Conservation (phyloP, 2,797 vertebrate species). For the Tiaroga cobitis region DNA sequence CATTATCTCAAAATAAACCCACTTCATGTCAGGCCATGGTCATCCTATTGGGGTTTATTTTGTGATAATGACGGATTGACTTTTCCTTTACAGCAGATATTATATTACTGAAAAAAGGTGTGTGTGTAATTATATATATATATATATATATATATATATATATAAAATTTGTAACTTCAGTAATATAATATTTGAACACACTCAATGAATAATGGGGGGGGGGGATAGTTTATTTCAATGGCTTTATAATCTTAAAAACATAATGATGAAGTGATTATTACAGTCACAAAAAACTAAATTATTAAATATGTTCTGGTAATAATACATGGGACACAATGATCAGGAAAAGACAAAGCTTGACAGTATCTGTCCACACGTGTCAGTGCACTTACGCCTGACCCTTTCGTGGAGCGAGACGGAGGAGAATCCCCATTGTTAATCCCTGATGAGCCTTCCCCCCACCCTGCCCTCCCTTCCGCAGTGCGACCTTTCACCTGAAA, state of each 20-base stretch:
- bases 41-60: neutral
- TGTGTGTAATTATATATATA: neutral
- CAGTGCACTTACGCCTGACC: conserved; percentile 53
- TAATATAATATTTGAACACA: neutral
- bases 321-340: conserved; percentile 4
- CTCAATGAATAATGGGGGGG: neutral
- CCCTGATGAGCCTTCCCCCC: conserved; percentile 44
- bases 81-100: neutral
- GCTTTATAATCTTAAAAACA: conserved; percentile 1
- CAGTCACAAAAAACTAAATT: neutral
- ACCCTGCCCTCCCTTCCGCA: conserved; percentile 23
- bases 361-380: conserved; percentile 48
- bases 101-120: neutral
- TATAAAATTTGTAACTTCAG: neutral
- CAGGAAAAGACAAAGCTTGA: conserved; percentile 20
- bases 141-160: neutral
- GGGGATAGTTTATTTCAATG: neutral
- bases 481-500: conserved; percentile 66
- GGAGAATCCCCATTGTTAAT: conserved; percentile 64
- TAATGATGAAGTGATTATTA: neutral
- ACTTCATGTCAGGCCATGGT: neutral
- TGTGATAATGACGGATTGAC: neutral
- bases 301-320: conserved; percentile 12
- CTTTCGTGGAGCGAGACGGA: conserved; percentile 49
- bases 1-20: neutral